These are phyloP conservation scores for Aptenodytes forsteri DNA, from an alignment of 2,113 vertebrate genomes.

Conservation along the genomic window DNA sequence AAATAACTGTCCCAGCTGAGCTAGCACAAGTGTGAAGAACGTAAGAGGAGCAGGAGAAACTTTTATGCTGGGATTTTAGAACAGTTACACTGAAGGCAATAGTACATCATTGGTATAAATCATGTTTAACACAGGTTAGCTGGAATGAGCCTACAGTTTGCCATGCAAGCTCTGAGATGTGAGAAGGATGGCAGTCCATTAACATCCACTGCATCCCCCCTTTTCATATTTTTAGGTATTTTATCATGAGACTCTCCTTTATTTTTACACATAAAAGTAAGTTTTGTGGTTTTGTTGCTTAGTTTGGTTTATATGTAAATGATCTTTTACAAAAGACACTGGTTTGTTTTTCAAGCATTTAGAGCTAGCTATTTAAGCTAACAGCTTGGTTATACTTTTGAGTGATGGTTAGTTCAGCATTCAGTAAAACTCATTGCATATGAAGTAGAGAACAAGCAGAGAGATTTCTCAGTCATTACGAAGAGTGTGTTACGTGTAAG, in stretches of 20 bases:
- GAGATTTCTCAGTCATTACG: not conserved
- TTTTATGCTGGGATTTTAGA: not conserved
- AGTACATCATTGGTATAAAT: not conserved
- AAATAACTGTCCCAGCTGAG: not conserved
- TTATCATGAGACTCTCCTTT: not conserved
- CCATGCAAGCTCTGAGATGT: not conserved
- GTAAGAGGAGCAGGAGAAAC: not conserved
- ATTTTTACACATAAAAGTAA: not conserved
- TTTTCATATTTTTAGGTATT: not conserved
- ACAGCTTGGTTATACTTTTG: constrained; percentile 1
- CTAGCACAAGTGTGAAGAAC: not conserved
- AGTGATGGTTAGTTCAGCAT: not conserved
- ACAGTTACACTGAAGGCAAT: not conserved
- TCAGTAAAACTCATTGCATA: not conserved
- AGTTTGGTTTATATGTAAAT: not conserved
- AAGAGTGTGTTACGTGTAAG: not conserved
- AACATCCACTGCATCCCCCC: not conserved
- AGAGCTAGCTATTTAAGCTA: not conserved
- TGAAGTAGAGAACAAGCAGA: not conserved
- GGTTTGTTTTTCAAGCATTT: not conserved
- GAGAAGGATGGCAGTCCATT: not conserved
- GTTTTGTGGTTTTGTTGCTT: not conserved
- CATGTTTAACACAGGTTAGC: not conserved
- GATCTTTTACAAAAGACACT: not conserved
- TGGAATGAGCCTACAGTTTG: not conserved